These are phyloP conservation scores for Pogonomyrmex barbatus DNA, from an alignment of 1,140 invertebrate species.

Conservation along the genomic window DNA sequence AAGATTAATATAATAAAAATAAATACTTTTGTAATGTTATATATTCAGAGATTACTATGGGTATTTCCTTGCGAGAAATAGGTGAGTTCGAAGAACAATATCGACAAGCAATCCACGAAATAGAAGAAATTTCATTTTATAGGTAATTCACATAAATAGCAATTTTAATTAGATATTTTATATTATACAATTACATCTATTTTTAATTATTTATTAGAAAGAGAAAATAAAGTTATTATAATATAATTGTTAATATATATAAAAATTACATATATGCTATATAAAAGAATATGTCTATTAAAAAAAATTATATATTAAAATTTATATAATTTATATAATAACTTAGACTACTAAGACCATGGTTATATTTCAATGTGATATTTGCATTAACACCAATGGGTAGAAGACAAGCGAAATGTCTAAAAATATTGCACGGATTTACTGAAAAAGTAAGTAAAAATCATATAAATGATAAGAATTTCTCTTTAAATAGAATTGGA, in stretches of 20 bases:
- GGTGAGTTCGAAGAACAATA: constrained; percentile 87
- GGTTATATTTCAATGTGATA: constrained; percentile 87
- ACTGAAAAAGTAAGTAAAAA: constrained; percentile 87
- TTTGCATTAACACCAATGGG: constrained; percentile 86
- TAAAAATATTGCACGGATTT: constrained; percentile 90
- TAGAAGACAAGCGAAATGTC: constrained; percentile 85
- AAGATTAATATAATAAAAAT: neutral
- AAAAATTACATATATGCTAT: neutral
- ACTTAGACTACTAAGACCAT: constrained; percentile 87
- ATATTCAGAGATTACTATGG: constrained; percentile 93
- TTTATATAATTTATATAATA: neutral
- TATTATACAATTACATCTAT: neutral
- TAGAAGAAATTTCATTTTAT: constrained; percentile 66
- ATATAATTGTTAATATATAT: neutral
- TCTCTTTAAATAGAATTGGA: neutral
- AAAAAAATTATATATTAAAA: neutral
- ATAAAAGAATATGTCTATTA: neutral
- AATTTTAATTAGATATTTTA: neutral
- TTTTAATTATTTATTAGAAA: neutral
- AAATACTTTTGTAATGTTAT: neutral
- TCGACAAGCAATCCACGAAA: constrained; percentile 87
- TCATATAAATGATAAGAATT: neutral
- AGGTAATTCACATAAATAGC: constrained; percentile 67
- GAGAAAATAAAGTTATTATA: neutral
- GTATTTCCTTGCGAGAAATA: constrained; percentile 88